Conservation (phyloP, 2,797 vertebrate genomes). For the Knipowitschia caucasica region DNA sequence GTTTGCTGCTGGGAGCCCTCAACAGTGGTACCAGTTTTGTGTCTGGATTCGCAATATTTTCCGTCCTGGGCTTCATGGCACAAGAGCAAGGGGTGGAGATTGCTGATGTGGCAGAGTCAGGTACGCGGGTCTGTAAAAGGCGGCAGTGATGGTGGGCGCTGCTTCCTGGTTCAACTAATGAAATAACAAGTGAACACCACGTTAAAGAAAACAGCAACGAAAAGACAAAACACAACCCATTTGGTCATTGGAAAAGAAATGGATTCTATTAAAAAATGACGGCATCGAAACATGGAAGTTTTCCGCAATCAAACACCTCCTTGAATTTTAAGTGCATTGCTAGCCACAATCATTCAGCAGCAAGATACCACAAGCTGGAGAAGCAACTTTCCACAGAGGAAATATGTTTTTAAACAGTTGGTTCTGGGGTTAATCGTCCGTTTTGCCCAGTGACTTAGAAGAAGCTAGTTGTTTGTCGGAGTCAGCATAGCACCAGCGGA, state of each 20-base stretch:
- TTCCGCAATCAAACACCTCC: slow-evolving; percentile 68
- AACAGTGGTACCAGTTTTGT: slow-evolving; percentile 99
- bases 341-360: slow-evolving; percentile 5
- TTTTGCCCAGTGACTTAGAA: neutral
- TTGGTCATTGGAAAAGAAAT: slow-evolving; percentile 36
- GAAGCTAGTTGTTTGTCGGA: neutral
- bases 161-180: slow-evolving; percentile 80
- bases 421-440: neutral
- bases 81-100: slow-evolving; percentile 99
- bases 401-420: neutral
- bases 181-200: slow-evolving; percentile 48
- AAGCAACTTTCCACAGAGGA: neutral
- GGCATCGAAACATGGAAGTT: slow-evolving; percentile 61
- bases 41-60: slow-evolving; percentile 99
- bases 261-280: slow-evolving; percentile 48
- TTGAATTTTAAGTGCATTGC: slow-evolving; percentile 43
- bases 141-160: slow-evolving; percentile 96
- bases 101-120: slow-evolving; percentile 99
- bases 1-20: slow-evolving; percentile 99
- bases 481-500: neutral
- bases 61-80: slow-evolving; percentile 99
- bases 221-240: slow-evolving; percentile 41
- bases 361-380: neutral
- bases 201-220: slow-evolving; percentile 59
- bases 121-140: slow-evolving; percentile 85